phyloP scores from a whole-genome alignment of 2,113 vertebrate species.

The Papio anubis region DNA sequence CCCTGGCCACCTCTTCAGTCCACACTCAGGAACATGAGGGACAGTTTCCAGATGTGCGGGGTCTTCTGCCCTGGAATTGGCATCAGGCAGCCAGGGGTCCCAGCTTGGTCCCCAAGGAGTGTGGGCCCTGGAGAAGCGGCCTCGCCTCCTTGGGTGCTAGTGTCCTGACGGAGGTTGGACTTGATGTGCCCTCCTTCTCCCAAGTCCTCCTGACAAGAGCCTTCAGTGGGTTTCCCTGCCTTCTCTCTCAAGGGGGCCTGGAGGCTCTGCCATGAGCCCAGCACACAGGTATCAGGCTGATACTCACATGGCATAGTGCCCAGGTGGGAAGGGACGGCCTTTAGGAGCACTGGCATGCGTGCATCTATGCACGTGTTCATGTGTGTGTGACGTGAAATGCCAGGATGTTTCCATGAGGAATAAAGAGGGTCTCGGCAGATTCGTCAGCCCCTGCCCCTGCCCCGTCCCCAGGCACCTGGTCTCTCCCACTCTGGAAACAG shows the following conservation, averaged over 20 bases:
- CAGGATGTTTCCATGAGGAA: not conserved
- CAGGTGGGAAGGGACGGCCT: not conserved
- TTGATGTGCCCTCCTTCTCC: not conserved
- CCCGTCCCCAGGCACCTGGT: rapidly evolving
- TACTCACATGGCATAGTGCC: rapidly evolving
- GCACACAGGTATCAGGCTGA: no score
- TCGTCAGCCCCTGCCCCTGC: not conserved
- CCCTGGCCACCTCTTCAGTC: not conserved
- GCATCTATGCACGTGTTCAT: rapidly evolving
- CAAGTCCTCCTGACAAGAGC: not conserved
- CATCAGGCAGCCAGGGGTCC: not conserved
- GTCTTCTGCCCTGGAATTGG: not conserved
- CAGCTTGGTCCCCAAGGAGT: not conserved
- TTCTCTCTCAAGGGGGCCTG: rapidly evolving
- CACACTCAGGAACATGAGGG: not conserved
- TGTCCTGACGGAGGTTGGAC: rapidly evolving
- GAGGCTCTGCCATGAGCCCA: not conserved
- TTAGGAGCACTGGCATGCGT: not conserved
- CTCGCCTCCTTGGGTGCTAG: rapidly evolving
- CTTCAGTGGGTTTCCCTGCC: not conserved
- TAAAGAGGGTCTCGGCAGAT: not conserved
- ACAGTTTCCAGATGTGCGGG: not conserved
- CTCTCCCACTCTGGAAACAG: not conserved
- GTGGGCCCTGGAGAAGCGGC: not conserved
- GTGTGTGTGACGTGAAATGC: not conserved